Evolutionary conservation across 1,140 invertebrate genomes (phyloP).

Genomic region (Stenopsyche tienmushanensis): DNA sequence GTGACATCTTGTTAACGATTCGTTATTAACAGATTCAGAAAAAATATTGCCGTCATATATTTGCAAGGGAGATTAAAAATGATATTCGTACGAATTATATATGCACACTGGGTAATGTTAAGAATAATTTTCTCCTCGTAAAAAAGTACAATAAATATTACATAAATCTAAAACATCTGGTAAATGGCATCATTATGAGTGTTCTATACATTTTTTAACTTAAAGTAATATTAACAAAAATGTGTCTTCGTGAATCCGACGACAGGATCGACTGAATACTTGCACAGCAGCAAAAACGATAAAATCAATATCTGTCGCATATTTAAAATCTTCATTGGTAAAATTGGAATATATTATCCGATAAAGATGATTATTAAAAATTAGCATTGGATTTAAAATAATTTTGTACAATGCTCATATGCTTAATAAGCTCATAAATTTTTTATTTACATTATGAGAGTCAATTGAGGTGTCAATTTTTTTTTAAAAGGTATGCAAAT

Average conservation of each 20-base stretch:
- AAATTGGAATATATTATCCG: neutral
- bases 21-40: constrained; percentile 6
- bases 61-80: neutral
- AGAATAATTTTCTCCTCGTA: neutral
- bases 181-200: neutral
- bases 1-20: constrained; percentile 1
- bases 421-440: too few relatives aligned
- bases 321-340: neutral
- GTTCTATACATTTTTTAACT: neutral
- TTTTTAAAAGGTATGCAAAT: too few relatives aligned
- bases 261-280: neutral
- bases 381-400: neutral
- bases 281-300: too few relatives aligned
- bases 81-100: neutral
- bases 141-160: neutral
- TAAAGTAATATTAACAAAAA: neutral
- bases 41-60: neutral
- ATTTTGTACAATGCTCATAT: too few relatives aligned
- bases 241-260: neutral
- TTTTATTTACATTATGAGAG: too few relatives aligned
- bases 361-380: neutral
- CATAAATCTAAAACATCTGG: neutral
- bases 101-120: neutral
- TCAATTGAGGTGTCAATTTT: too few relatives aligned
- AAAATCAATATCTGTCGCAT: neutral